phyloP scores from a whole-genome alignment of 2,888 invertebrate species.

The Ferdinandea cuprea region DNA sequence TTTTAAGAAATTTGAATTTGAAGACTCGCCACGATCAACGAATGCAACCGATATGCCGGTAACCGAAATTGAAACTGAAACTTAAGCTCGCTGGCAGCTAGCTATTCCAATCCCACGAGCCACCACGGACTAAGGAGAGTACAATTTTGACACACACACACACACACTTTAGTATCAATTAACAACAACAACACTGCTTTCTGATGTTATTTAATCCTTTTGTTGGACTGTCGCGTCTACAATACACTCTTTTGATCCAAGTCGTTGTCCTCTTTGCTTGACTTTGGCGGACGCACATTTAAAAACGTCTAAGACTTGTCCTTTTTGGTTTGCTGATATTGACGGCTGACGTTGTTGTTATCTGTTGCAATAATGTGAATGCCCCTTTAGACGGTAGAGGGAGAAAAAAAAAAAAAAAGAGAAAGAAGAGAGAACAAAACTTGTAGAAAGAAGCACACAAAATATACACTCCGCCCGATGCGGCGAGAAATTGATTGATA shows the following conservation, averaged over 20 bases:
- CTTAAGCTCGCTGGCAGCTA: slow-evolving; percentile 13
- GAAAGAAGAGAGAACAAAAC: slow-evolving; percentile 43
- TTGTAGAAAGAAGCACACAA: slow-evolving; percentile 31
- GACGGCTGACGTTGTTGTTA: slow-evolving; percentile 57
- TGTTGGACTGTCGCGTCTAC: slow-evolving; percentile 2
- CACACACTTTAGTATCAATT: slow-evolving; percentile 36
- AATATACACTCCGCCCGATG: slow-evolving; percentile 45
- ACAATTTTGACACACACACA: slow-evolving; percentile 58
- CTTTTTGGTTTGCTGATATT: slow-evolving; percentile 34
- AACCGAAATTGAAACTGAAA: slow-evolving; percentile 66
- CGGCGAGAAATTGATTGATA: slow-evolving; percentile 57
- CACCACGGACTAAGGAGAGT: slow-evolving; percentile 12
- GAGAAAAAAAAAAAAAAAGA: slow-evolving; percentile 39
- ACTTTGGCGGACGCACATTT: slow-evolving; percentile 40
- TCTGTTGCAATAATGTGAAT: slow-evolving; percentile 71
- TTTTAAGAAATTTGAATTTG: background rate
- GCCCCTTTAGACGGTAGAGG: slow-evolving; percentile 55
- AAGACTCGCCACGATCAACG: slow-evolving; percentile 19
- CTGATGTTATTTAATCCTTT: slow-evolving; percentile 45
- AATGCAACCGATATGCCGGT: slow-evolving; percentile 62
- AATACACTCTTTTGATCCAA: slow-evolving; percentile 18
- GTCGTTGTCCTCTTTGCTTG: slow-evolving; percentile 42
- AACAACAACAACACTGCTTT: background rate
- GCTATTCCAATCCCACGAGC: background rate
- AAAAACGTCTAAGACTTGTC: slow-evolving; percentile 21